A percentile compares a stretch with the other conserved stretches of the same genome.
phyloP scores from a whole-genome alignment of 2,113 vertebrate genomes.

The Myxocyprinus asiaticus region DNA sequence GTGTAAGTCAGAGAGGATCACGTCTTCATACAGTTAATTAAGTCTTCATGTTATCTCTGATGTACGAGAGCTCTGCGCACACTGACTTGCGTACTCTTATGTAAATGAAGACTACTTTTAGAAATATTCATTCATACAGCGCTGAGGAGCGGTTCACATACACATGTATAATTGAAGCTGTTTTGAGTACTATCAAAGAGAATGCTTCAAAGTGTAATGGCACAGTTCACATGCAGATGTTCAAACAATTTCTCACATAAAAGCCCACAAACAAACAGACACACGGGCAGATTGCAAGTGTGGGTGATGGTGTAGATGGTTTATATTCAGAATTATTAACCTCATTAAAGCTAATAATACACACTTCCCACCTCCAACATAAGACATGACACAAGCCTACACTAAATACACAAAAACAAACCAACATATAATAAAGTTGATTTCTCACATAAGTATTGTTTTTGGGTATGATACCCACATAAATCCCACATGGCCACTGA shows the following conservation, averaged over 20 bases:
- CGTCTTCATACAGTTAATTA: slow-evolving; percentile 41
- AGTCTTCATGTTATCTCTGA: slow-evolving; percentile 30
- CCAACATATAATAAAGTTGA: no score
- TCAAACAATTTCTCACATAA: neutral
- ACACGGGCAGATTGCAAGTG: no score
- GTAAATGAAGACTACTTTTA: slow-evolving; percentile 50
- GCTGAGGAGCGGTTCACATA: slow-evolving; percentile 2
- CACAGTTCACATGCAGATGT: slow-evolving; percentile 16
- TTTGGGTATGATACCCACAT: no score
- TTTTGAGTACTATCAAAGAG: slow-evolving; percentile 16
- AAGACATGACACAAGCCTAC: no score
- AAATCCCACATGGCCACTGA: no score
- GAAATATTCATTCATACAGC: slow-evolving; percentile 48
- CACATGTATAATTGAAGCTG: neutral
- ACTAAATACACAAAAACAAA: no score
- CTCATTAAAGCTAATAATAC: no score
- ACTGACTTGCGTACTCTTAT: slow-evolving; percentile 27
- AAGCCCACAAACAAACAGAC: neutral
- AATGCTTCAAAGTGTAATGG: slow-evolving; percentile 26
- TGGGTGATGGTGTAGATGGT: no score
- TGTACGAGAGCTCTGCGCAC: slow-evolving; percentile 5
- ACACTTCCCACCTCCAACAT: no score
- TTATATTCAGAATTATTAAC: no score
- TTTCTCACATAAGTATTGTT: no score
- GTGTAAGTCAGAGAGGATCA: slow-evolving; percentile 5